A percentile compares a stretch with the other conserved stretches of the same genome.
phyloP scores from a whole-genome alignment of 1,140 invertebrate genomes.

The Tetramorium parvispinum region DNA sequence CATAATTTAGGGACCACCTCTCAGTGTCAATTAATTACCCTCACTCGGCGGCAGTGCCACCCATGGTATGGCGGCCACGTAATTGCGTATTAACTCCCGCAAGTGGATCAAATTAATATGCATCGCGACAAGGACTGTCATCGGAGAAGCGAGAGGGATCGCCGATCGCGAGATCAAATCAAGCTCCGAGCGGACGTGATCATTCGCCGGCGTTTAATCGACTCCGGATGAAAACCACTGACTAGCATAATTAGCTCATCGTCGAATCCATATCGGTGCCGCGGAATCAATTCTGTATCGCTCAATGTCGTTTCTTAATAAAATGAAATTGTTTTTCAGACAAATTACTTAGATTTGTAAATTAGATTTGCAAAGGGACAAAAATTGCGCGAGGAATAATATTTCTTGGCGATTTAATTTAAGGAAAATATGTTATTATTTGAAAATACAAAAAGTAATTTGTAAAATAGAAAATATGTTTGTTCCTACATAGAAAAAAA shows the following conservation, averaged over 20 bases:
- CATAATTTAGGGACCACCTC: slow-evolving; percentile 68
- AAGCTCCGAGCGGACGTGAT: background rate
- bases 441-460: too few species aligned
- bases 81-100: slow-evolving; percentile 70
- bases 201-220: slow-evolving; percentile 12
- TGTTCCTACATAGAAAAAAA: too few species aligned
- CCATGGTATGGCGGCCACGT: slow-evolving; percentile 64
- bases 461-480: background rate
- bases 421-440: background rate
- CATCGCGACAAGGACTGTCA: slow-evolving; percentile 14
- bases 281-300: background rate
- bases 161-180: background rate
- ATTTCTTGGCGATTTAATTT: background rate
- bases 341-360: background rate
- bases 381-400: background rate
- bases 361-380: background rate
- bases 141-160: slow-evolving; percentile 15
- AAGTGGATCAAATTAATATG: slow-evolving; percentile 74
- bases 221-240: background rate
- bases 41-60: slow-evolving; percentile 46
- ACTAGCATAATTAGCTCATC: background rate
- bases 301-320: background rate
- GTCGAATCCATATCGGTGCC: background rate
- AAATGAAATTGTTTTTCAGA: background rate
- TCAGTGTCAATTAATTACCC: slow-evolving; percentile 68